A percentile compares a stretch with the other conserved stretches of the same genome.
These are phyloP conservation scores for Hemichromis elongatus DNA, from an alignment of 2,113 vertebrate species.

Conservation along the genomic window DNA sequence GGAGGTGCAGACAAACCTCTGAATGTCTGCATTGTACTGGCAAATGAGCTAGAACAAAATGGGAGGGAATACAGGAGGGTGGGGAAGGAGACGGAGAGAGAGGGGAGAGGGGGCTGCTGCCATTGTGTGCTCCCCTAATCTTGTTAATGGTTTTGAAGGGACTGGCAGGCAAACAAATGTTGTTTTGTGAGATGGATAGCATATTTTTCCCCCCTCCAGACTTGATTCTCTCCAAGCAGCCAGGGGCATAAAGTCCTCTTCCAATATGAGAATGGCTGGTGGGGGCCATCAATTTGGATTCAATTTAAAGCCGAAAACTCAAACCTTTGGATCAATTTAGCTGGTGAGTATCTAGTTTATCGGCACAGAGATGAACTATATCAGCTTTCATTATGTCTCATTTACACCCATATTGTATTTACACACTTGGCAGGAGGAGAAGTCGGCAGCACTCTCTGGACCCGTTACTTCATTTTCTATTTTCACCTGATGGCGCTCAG, in stretches of 20 bases:
- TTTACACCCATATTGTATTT: neutral
- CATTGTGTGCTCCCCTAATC: slow-evolving; percentile 68
- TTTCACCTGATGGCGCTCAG: neutral
- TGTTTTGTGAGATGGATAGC: slow-evolving; percentile 62
- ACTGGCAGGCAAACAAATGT: slow-evolving; percentile 69
- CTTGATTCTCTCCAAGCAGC: slow-evolving; percentile 25
- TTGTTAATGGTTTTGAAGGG: slow-evolving; percentile 68
- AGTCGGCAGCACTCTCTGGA: neutral
- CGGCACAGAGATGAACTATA: neutral
- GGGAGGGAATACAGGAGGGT: slow-evolving; percentile 9
- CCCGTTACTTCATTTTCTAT: neutral
- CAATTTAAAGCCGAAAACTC: neutral
- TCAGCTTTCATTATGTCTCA: neutral
- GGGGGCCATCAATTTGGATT: neutral
- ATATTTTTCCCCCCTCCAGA: slow-evolving; percentile 35
- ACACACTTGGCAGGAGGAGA: neutral
- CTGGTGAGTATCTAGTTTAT: neutral
- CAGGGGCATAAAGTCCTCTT: neutral
- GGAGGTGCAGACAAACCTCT: slow-evolving; percentile 51
- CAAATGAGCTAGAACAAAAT: slow-evolving; percentile 59
- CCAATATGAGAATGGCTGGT: slow-evolving; percentile 3
- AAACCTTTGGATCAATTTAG: slow-evolving; percentile 2
- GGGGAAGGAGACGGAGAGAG: neutral
- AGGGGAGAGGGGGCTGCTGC: slow-evolving; percentile 35
- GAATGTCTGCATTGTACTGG: slow-evolving; percentile 65